Evolutionary conservation across 2,797 vertebrate species (phyloP), one percentile per base, ranked within the genome.

Genomic region (Acrossocheilus fasciatus): DNA sequence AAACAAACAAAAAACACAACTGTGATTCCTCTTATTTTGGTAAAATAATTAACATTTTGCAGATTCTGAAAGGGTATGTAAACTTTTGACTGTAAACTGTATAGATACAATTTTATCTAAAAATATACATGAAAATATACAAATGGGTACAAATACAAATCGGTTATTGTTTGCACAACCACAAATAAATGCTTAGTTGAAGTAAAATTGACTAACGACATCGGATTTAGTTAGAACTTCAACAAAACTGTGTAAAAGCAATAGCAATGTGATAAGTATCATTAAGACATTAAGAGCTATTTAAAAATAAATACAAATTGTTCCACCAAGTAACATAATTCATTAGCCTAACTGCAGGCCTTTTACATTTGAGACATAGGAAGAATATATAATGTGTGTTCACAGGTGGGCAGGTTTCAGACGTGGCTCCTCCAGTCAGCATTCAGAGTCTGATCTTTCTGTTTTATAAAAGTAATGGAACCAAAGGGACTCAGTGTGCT

Each of bases 381-480:
- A 30, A 30, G 7, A 50, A 34, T 30, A 50, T 74, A 52, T 75
- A 75, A 36, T 52, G 30, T 20, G 26, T 11, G 26, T 12, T 52
- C 18, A 74, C 45, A 7, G 26, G 30, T 54, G 18, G 30, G 74
- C 6, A 52, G 26, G 45, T 50, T 45, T 75, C 73, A 50, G 47
- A 52, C 8, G 8, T 75, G n/a, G 72, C 17, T 75, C 47, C 9
- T 75, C 47, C 47, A 52, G 34, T 36, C 30, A 7, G 26, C 45
- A 45, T 75, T 52, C 47, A 76, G 9, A 41, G 12, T 59, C 76
- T 59, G 52, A 57, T 78, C 73, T 52, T 75, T 75, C 34, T 41
- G 54, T 78, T 78, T 83, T 54, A 9, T 45, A 9, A 81, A 76
- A 34, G 74, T 30, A 76, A 30, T 76, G 17, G 26, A 47, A 70